Percentiles rank a stretch among this genome's conserved stretches.
Evolutionary conservation across 2,888 invertebrate species (phyloP).

Genomic region (Resseliella maxima): DNA sequence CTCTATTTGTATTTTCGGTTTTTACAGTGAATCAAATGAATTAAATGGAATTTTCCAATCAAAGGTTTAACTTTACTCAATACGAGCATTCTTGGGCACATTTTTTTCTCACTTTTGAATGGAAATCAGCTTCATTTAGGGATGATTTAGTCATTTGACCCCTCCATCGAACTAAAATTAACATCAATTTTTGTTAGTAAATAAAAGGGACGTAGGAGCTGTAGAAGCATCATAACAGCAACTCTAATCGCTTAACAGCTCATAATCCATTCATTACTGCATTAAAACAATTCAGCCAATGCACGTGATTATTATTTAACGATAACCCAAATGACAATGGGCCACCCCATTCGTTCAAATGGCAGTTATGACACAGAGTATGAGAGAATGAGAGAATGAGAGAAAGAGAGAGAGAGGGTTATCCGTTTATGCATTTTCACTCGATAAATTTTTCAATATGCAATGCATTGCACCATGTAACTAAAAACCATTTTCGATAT

Average conservation of each 20-base stretch:
- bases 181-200: slow-evolving; percentile 32
- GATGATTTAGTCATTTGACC: slow-evolving; percentile 10
- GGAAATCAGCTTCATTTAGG: background rate
- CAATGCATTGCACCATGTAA: background rate
- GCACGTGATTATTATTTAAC: slow-evolving; percentile 46
- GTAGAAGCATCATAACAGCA: background rate
- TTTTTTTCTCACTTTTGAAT: background rate
- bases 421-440: slow-evolving; percentile 34
- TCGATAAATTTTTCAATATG: slow-evolving; percentile 29
- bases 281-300: slow-evolving; percentile 20
- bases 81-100: no score
- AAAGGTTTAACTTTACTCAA: no score
- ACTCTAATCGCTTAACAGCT: slow-evolving; percentile 38
- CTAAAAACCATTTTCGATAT: slow-evolving; percentile 32
- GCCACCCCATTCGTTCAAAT: background rate
- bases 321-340: slow-evolving; percentile 19
- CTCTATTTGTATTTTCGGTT: background rate
- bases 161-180: slow-evolving; percentile 29
- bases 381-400: background rate
- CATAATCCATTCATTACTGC: slow-evolving; percentile 30
- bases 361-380: no score
- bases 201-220: background rate
- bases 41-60: background rate
- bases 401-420: background rate
- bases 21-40: background rate